A percentile compares a stretch with the other conserved stretches of the same genome.
Evolutionary conservation across 2,797 vertebrate species (phyloP).

Genomic region (Percopsis omiscomaycus): DNA sequence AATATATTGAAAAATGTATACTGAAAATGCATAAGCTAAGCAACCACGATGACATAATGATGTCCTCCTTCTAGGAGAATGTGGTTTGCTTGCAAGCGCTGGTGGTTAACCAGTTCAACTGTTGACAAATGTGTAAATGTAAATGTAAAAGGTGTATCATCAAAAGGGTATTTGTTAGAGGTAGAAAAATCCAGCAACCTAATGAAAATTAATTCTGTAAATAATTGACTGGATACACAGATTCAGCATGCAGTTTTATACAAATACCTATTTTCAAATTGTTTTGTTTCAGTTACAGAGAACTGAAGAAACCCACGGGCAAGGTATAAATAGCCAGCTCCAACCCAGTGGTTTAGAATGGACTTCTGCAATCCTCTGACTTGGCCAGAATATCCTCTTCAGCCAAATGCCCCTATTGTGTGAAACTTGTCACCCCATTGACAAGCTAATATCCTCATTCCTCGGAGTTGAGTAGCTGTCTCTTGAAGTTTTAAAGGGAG

Average conservation of each 20-base stretch:
- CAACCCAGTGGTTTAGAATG: constrained; percentile 52
- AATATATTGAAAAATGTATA: no score
- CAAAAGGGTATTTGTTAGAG: constrained; percentile 8
- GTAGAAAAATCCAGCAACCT: constrained; percentile 1
- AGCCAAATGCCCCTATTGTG: constrained; percentile 63
- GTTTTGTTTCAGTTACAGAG: constrained; percentile 14
- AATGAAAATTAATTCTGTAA: not conserved
- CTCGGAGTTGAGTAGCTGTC: constrained; percentile 50
- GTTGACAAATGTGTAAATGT: no score
- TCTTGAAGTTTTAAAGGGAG: constrained; percentile 65
- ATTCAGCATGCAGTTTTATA: not conserved
- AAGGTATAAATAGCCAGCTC: constrained; percentile 38
- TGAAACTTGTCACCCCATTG: constrained; percentile 68
- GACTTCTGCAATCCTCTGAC: constrained; percentile 42
- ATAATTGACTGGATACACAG: constrained; percentile 19
- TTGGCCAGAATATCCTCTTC: constrained; percentile 45
- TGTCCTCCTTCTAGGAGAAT: no score
- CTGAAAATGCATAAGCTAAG: no score
- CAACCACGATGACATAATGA: no score
- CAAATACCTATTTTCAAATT: not conserved
- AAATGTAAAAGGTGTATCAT: constrained; percentile 9
- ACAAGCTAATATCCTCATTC: constrained; percentile 74
- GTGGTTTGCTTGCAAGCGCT: no score
- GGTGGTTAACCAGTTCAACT: no score
- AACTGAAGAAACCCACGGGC: not conserved